Evolutionary conservation across 2,113 vertebrate genomes (phyloP).

Genomic region (Malurus elegans): DNA sequence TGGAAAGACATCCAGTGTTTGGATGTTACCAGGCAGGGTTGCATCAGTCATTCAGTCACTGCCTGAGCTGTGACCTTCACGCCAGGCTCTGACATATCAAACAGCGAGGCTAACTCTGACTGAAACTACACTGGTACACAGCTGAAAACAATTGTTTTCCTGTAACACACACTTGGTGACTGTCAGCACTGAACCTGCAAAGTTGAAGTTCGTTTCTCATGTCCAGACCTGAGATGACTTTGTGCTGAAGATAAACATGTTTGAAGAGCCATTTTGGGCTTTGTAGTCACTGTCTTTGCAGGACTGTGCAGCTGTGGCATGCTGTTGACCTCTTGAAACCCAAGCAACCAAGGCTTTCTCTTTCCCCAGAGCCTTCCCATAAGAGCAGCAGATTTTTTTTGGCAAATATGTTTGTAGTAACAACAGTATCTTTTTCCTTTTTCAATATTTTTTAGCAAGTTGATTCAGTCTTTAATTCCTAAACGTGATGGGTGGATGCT

Average conservation of each 20-base stretch:
- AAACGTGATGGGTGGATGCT: background rate
- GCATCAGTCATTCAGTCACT: background rate
- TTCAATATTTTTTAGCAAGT: background rate
- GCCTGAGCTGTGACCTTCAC: background rate
- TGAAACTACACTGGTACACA: background rate
- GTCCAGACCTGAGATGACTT: background rate
- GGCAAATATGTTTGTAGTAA: background rate
- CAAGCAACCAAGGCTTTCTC: background rate
- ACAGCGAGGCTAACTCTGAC: background rate
- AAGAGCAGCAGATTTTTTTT: background rate
- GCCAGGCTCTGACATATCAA: background rate
- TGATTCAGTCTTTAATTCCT: background rate
- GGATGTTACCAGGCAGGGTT: background rate
- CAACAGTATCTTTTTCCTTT: background rate
- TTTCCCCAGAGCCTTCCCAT: background rate
- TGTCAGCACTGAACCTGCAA: background rate
- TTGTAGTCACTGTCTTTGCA: background rate
- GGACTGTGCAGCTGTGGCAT: background rate
- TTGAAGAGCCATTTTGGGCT: background rate
- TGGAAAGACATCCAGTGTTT: background rate
- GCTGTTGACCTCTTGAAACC: background rate
- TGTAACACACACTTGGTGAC: rapidly evolving
- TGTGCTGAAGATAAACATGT: background rate
- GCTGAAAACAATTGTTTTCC: background rate
- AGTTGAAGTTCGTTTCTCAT: background rate